A percentile compares a stretch with the other conserved stretches of the same genome.
Evolutionary conservation across 2,797 vertebrate species (phyloP).

Genomic region (Falco columbarius): DNA sequence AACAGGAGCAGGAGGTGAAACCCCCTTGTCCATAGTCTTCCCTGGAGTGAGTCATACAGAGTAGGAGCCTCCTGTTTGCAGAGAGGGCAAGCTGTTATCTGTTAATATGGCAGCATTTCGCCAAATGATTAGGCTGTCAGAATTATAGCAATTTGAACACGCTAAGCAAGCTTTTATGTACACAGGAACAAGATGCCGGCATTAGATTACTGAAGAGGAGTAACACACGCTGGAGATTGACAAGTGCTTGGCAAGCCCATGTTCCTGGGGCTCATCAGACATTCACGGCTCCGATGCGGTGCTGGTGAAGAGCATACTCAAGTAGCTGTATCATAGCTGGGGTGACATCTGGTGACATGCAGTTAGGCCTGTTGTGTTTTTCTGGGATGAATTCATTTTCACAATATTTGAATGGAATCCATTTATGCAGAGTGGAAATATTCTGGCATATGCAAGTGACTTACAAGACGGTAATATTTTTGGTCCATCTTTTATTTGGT

Average conservation of each 20-base stretch:
- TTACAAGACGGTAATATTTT: constrained; percentile 55
- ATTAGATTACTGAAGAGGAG: background rate
- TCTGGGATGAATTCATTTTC: constrained; percentile 50
- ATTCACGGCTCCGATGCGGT: background rate
- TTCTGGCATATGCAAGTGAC: constrained; percentile 47
- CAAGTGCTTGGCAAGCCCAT: background rate
- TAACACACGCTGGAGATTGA: background rate
- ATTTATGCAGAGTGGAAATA: constrained; percentile 52
- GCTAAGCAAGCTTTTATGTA: constrained; percentile 20
- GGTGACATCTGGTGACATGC: constrained; percentile 67
- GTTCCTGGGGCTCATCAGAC: constrained; percentile 13
- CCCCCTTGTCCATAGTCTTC: background rate
- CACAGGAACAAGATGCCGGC: constrained; percentile 23
- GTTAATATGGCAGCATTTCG: constrained; percentile 10
- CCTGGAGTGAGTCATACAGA: background rate
- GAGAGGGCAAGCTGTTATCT: constrained; percentile 40
- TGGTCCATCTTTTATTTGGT: constrained; percentile 56
- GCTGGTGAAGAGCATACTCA: constrained; percentile 36
- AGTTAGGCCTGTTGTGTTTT: constrained; percentile 55
- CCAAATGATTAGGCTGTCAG: constrained; percentile 51
- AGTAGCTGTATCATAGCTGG: constrained; percentile 59
- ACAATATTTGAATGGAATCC: constrained; percentile 64
- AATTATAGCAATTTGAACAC: constrained; percentile 13
- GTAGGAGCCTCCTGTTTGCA: background rate
- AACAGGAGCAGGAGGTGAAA: background rate